These are phyloP conservation scores for Apeltes quadracus DNA, from an alignment of 2,113 vertebrate genomes.

Conservation along the genomic window DNA sequence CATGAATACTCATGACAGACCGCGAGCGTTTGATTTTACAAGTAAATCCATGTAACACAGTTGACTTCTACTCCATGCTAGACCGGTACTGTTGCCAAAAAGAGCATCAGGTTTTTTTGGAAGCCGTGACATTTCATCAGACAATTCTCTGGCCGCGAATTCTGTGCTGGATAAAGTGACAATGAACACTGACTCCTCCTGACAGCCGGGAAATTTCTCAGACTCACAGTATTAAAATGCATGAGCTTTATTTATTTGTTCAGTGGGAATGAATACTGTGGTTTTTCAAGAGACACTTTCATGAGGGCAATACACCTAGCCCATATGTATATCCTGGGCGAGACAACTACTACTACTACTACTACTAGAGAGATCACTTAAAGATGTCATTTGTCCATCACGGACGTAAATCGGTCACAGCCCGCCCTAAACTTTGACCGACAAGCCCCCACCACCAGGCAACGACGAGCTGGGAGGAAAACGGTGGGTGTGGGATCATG, in stretches of 20 bases:
- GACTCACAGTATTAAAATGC: constrained; percentile 31
- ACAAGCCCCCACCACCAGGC: background rate
- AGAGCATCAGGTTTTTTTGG: constrained; percentile 44
- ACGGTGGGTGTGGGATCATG: constrained; percentile 23
- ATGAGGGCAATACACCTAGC: background rate
- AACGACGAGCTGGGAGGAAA: constrained; percentile 4
- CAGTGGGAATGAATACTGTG: constrained; percentile 3
- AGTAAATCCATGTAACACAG: constrained; percentile 47
- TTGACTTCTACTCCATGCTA: background rate
- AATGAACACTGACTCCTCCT: constrained; percentile 51
- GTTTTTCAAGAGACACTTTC: constrained; percentile 1
- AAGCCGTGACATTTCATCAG: constrained; percentile 47
- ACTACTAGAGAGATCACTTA: constrained; percentile 10
- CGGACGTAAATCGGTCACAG: constrained; percentile 51
- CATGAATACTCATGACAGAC: constrained; percentile 6
- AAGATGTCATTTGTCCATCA: constrained; percentile 61
- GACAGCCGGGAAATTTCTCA: constrained; percentile 46
- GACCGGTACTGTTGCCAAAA: constrained; percentile 35
- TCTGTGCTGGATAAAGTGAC: constrained; percentile 43
- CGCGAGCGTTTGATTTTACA: background rate
- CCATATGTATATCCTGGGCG: background rate
- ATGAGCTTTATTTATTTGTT: background rate
- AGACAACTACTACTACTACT: background rate
- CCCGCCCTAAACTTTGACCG: constrained; percentile 39
- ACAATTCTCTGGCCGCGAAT: constrained; percentile 62